Base-by-base conservation (phyloP, 2,888 invertebrate genomes). In the Drosophila putrida region DNA sequence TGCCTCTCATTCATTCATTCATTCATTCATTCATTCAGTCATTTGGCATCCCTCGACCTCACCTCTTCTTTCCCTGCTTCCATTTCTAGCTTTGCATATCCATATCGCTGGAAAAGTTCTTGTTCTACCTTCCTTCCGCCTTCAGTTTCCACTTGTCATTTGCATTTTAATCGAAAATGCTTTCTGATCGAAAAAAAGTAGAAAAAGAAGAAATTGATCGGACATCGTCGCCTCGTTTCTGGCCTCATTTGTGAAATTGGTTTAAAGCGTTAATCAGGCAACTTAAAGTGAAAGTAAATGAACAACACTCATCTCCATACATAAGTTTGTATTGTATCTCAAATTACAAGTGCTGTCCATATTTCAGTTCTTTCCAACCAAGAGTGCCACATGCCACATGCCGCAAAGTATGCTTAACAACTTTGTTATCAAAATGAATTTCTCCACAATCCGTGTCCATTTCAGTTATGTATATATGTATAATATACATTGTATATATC, bases 101-200 rank as follows among this genome's bases (percentile, higher is more conserved):
- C 82, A 67, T 71, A 77, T 67, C 62, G 54, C 43, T 35, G 60
- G 50, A 44, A 41, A 51, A 61, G 27, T 66, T 75, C 49, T 41
- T 58, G 38, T 15, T n/a, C 15, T 13, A n/a, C n/a, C 46, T 27
- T 20, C 20, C 20, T 20, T 20, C 20, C 58, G 55, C 62, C 50
- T 65, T 74, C 63, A 46, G 54, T 68, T 78, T 75, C 63, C 75
- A 65, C 66, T 80, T 66, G 67, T 59, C 69, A 82, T 77, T 80
- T 80, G 83, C 71, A 72, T 80, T 75, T 75, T 68, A 71, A 77
- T 80, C 57, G 72, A 39, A 64, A 65, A 53, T 46, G 49, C 46
- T 47, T 46, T 49, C 59, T 27, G 70, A 82, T 73, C 76, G 73
- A 62, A 82, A 38, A 2, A 82, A 38, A n/a, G n/a, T n/a, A n/a